Percentiles rank a stretch among this genome's conserved stretches.
Evolutionary conservation across 1,140 invertebrate species (phyloP).

Genomic region (Zeugodacus cucurbitae): DNA sequence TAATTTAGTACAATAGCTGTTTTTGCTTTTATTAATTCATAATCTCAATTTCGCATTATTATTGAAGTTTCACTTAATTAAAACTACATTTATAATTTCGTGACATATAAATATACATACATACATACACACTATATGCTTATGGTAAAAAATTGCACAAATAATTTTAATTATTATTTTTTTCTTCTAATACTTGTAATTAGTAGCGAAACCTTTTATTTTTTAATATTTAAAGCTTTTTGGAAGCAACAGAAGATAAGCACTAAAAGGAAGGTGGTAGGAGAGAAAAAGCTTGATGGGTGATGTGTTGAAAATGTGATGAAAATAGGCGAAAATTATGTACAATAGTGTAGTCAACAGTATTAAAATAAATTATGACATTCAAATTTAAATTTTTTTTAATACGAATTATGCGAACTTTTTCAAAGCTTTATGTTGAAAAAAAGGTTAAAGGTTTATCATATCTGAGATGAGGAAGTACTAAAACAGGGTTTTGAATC

Average conservation of each 20-base stretch:
- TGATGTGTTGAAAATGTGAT: neutral
- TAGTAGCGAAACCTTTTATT: slow-evolving; percentile 29
- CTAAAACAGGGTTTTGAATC: no score
- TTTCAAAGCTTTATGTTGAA: no score
- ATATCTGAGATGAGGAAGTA: no score
- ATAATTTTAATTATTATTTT: neutral
- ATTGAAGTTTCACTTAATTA: slow-evolving; percentile 15
- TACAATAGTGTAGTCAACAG: neutral
- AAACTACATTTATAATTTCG: slow-evolving; percentile 13
- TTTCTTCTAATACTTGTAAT: slow-evolving; percentile 12
- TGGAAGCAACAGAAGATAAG: neutral
- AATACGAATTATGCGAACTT: no score
- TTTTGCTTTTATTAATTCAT: neutral
- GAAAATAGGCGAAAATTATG: neutral
- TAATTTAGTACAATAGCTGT: neutral
- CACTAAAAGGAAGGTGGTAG: neutral
- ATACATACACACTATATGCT: neutral
- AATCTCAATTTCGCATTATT: neutral
- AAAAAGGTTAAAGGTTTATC: no score
- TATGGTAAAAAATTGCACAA: slow-evolving; percentile 29
- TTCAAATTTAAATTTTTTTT: no score
- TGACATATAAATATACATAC: neutral
- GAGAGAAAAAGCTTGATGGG: neutral
- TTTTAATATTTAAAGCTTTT: slow-evolving; percentile 18
- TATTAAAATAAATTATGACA: neutral